Evolutionary conservation across 92 coral and sea anemone species (phyloP), one percentile per base, ranked within the genome.

Genomic region (Phymanthus crucifer): DNA sequence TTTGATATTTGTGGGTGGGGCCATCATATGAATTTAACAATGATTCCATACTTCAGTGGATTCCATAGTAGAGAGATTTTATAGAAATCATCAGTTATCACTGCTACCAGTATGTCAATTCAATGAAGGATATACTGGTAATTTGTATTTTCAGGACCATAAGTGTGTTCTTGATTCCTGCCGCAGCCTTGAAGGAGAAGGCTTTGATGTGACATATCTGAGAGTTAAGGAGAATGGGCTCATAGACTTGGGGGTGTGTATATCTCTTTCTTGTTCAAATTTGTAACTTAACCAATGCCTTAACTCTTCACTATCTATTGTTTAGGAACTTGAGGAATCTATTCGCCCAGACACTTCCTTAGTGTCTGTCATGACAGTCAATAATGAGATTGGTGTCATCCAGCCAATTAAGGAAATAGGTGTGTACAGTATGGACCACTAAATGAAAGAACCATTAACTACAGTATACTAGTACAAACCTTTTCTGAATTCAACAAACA

Each of bases 121-220:
- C n/a, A n/a, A n/a, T n/a, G n/a, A n/a, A n/a, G n/a, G n/a, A n/a
- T n/a, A n/a, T n/a, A 45, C 10, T 45, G 16, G 50, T 45, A 54
- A 0, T 54, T 29, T 54, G 40, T 1, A 16, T 33, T 34, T 66
- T 52, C 61, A 96, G 99, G 99, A 96, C 67, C 99, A 96, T 85
- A 96, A 96, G 78, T 96, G 99, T 91, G 99, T 96, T 46, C 80
- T 96, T 74, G 99, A 96, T 74, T 96, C 99, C 16, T 96, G 99
- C 77, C 95, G 99, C 4, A 92, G 90, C 11, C 86, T 96, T 70
- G 99, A 96, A 73, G 84, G 88, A 18, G 99, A 96, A 82, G 99
- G 98, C n/a, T 92, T 91, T 85, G 94, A 93, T 38, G 98, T 96
- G 31, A 89, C 97, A 8, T 96, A 96, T 80, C 68, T 96, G 33